Percentiles rank a stretch among this genome's conserved stretches.
These are phyloP conservation scores for Ophonus ardosiacus DNA, from an alignment of 2,888 invertebrate genomes.

Conservation along the genomic window DNA sequence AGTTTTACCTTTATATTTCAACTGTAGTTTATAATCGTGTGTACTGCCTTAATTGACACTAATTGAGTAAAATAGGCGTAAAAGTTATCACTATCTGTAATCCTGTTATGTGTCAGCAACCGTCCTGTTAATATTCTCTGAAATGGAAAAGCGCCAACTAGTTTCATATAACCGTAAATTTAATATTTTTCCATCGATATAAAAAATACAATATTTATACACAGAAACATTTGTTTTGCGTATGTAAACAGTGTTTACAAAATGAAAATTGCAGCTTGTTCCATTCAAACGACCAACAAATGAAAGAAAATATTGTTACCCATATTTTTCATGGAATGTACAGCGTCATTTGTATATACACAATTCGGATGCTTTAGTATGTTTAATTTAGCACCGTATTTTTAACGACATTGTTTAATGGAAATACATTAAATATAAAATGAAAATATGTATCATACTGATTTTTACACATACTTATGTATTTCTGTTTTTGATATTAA, in stretches of 20 bases:
- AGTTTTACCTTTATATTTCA: too few species aligned
- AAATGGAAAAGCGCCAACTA: constrained; percentile 14
- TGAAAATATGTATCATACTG: too few species aligned
- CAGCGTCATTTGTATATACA: background rate
- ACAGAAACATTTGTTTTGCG: constrained; percentile 24
- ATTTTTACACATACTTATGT: too few species aligned
- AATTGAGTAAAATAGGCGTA: background rate
- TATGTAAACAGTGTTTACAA: constrained; percentile 31
- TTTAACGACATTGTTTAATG: background rate
- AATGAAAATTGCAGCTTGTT: constrained; percentile 23
- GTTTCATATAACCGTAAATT: constrained; percentile 28
- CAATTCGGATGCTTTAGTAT: background rate
- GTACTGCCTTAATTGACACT: background rate
- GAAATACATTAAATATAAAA: too few species aligned
- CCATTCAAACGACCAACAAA: background rate
- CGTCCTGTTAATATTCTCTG: constrained; percentile 15
- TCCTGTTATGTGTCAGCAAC: constrained; percentile 28
- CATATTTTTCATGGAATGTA: constrained; percentile 1
- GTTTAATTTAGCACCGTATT: background rate
- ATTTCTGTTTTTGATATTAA: too few species aligned
- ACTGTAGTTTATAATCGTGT: too few species aligned
- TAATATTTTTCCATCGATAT: constrained; percentile 20
- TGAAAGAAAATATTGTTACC: constrained; percentile 9
- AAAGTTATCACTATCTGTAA: constrained; percentile 38
- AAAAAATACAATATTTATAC: constrained; percentile 31